Evolutionary conservation across 2,888 invertebrate genomes (phyloP).

Genomic region (Scaptomyza parva): DNA sequence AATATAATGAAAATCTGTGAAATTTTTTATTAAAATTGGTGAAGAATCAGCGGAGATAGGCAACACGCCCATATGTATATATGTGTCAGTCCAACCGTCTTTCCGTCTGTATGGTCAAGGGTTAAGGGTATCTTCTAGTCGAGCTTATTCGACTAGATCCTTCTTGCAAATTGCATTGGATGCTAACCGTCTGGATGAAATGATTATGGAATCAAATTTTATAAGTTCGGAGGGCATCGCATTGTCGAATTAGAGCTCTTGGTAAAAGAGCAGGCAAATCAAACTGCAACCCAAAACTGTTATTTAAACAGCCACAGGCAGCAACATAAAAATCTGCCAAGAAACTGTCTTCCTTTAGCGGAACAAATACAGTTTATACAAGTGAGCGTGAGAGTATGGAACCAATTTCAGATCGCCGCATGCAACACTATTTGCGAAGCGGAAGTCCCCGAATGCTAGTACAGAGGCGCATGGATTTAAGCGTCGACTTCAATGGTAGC

Average conservation of each 20-base stretch:
- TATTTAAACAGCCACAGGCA: not conserved
- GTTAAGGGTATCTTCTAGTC: no score
- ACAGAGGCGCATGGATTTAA: constrained; percentile 4
- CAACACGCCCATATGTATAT: no score
- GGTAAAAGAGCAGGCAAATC: not conserved
- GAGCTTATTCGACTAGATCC: no score
- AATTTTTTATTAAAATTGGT: no score
- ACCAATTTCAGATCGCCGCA: not conserved
- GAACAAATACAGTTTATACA: constrained; percentile 5
- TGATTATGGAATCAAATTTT: not conserved
- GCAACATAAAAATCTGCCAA: constrained; percentile 1
- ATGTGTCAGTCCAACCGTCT: no score
- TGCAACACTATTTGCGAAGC: not conserved
- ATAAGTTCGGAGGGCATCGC: no score
- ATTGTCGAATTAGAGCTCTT: not conserved
- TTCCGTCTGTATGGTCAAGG: no score
- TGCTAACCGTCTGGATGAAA: not conserved
- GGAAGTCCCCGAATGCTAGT: constrained; percentile 15
- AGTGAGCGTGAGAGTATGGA: not conserved
- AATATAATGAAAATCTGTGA: no score
- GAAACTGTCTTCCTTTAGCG: not conserved
- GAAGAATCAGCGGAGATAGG: no score
- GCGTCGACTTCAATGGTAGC: constrained; percentile 19
- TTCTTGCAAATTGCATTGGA: not conserved
- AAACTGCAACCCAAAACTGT: not conserved